Evolutionary conservation across 2,113 vertebrate genomes (phyloP).

Genomic region (Actenoides lindsayi): DNA sequence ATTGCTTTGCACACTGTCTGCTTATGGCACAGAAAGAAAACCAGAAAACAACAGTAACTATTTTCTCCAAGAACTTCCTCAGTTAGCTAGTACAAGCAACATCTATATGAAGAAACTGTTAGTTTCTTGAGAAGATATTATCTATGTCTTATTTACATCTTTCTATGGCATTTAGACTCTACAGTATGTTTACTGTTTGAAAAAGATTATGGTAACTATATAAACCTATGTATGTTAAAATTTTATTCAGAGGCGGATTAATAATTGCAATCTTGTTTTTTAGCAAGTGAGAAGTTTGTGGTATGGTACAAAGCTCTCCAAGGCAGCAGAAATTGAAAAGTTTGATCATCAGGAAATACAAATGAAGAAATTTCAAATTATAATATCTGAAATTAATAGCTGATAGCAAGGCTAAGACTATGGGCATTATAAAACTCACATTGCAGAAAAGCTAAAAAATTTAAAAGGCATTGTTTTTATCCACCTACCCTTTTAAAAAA

Average conservation of each 20-base stretch:
- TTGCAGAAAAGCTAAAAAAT: neutral
- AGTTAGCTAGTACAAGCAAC: neutral
- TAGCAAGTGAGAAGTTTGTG: neutral
- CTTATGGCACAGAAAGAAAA: neutral
- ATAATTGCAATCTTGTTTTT: neutral
- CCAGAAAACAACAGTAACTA: neutral
- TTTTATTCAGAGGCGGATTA: neutral
- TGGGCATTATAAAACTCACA: neutral
- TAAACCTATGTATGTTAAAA: neutral
- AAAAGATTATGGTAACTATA: neutral
- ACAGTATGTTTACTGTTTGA: neutral
- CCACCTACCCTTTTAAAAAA: accelerated
- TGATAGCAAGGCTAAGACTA: neutral
- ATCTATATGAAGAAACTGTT: accelerated
- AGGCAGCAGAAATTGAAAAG: neutral
- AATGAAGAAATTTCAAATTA: neutral
- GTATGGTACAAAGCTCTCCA: too few relatives aligned
- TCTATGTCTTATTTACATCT: neutral
- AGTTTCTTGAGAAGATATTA: neutral
- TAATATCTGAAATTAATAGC: neutral
- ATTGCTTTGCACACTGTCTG: neutral
- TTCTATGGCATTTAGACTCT: neutral
- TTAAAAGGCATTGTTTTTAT: neutral
- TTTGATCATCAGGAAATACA: neutral
- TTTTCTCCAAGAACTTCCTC: neutral